Conservation (phyloP, 2,888 invertebrate species). For the Piscicola geometra region DNA sequence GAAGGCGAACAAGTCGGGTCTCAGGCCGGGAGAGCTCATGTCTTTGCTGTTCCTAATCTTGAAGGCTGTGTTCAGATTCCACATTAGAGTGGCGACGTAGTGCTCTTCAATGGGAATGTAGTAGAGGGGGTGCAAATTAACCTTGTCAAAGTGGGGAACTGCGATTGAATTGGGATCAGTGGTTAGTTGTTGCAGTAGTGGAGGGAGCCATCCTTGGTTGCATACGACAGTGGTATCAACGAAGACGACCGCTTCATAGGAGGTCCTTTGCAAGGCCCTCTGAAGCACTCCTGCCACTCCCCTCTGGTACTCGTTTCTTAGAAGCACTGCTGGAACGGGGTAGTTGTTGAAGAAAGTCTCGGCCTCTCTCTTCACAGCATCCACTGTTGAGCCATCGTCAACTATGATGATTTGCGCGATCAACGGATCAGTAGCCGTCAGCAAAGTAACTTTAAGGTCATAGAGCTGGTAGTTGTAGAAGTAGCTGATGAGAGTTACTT, state of each 20-base stretch:
- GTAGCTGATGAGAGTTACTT: constrained; percentile 41
- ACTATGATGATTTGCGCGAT: constrained; percentile 43
- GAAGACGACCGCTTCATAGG: constrained; percentile 41
- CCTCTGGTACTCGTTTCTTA: constrained; percentile 34
- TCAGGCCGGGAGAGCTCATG: constrained; percentile 33
- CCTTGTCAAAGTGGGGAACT: constrained; percentile 43
- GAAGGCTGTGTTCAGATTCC: constrained; percentile 38
- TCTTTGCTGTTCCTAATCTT: constrained; percentile 15
- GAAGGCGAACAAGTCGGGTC: constrained; percentile 36
- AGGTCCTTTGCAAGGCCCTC: constrained; percentile 36
- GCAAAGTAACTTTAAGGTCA: constrained; percentile 41
- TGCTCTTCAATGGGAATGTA: constrained; percentile 36
- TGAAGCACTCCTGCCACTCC: constrained; percentile 37
- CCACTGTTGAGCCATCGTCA: constrained; percentile 43
- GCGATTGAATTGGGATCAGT: constrained; percentile 39
- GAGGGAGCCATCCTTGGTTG: constrained; percentile 43
- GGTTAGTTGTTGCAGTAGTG: constrained; percentile 38
- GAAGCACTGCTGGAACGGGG: constrained; percentile 28
- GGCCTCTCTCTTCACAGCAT: constrained; percentile 39
- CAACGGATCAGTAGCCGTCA: constrained; percentile 37
- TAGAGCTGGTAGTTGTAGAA: constrained; percentile 44
- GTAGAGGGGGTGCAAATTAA: constrained; percentile 41
- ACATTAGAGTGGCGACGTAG: constrained; percentile 38
- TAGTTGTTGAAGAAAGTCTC: constrained; percentile 7
- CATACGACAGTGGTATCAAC: constrained; percentile 42